Evolutionary conservation across 2,888 invertebrate species (phyloP), one percentile per base, ranked within the genome.

Genomic region (Merodon equestris): DNA sequence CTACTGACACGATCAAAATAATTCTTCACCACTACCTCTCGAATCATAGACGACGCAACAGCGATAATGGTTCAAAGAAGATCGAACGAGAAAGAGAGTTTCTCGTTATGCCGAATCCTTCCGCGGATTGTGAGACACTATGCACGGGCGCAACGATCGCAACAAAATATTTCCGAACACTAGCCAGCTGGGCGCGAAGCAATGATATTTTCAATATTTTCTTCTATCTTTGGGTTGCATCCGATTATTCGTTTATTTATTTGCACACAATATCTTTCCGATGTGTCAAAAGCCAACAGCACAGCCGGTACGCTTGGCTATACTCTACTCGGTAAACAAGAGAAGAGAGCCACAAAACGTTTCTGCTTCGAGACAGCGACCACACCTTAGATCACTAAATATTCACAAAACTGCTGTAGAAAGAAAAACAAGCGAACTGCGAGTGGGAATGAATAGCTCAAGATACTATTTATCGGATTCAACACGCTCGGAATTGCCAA

Each of bases 361-460:
- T 7, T 27, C 7, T 7, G 27, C 27, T 74, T 27, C 42, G 40
- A 36, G 36, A 4, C 51, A 36, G 27, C 63, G 73, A 70, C 79
- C 79, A 79, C 79, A 79, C 79, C 79, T 79, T 79, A 44, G 54
- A 64, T 45, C 57, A 15, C 17, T 38, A 38, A 58, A 71, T 27
- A 40, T 58, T 68, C 53, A 60, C 56, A 67, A 63, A 60, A 68
- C 56, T 56, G 17, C 27, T 56, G 53, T 63, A 17, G 15, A 27
- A 56, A 19, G 1, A 40, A n/a, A 9, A 27, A 27, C 27, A 27
- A 27, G 27, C 7, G 27, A 27, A 27, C 27, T 7, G 27, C 27
- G 27, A n/a, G n/a, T n/a, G n/a, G n/a, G n/a, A n/a, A n/a, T n/a
- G n/a, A n/a, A n/a, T n/a, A n/a, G n/a, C n/a, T n/a, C n/a, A n/a